Evolutionary conservation across 1,140 invertebrate genomes (phyloP), one percentile per base, ranked within the genome.

Genomic region (Adoxophyes honmai): DNA sequence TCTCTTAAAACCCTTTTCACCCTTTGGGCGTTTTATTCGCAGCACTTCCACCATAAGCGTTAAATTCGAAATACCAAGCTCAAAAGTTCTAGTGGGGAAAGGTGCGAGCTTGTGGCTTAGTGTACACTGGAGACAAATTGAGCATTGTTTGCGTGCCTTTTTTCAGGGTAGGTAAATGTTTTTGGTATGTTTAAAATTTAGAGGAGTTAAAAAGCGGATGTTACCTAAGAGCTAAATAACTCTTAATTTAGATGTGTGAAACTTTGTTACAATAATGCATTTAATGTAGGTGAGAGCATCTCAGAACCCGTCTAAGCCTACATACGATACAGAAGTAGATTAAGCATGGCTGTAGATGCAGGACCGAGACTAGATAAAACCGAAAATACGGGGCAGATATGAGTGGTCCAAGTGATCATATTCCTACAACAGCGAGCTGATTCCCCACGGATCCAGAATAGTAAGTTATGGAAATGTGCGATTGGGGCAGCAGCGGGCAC

Each of bases 381-480:
- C 68, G 52, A 79, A 64, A 76, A 77, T 73, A 78, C 65, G 73
- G 66, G 68, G 66, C 60, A 67, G 68, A 76, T 75, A 78, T 76
- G 70, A 78, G 70, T 74, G 65, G 72, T 52, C 58, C 65, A 57
- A 79, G 69, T 70, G 72, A 78, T 82, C 70, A 78, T 85, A 84
- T 85, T 84, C 65, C 71, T 77, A 79, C 73, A 73, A 57, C 68
- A 73, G 69, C 64, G 78, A 75, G 75, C 73, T 76, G 78, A 81
- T 85, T 86, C 81, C 80, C 83, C 75, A 73, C 75, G 80, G 85
- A 85, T 84, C 74, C 75, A 70, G 85, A 85, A 88, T 88, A 88
- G 83, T 88, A 88, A 88, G 81, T 88, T 88, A 88, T 86, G 85
- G 80, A 82, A 88, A 88, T 86, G 75, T 75, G 78, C 81, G 83